phyloP scores from a whole-genome alignment of 2,888 invertebrate genomes.

The Leucania comma region DNA sequence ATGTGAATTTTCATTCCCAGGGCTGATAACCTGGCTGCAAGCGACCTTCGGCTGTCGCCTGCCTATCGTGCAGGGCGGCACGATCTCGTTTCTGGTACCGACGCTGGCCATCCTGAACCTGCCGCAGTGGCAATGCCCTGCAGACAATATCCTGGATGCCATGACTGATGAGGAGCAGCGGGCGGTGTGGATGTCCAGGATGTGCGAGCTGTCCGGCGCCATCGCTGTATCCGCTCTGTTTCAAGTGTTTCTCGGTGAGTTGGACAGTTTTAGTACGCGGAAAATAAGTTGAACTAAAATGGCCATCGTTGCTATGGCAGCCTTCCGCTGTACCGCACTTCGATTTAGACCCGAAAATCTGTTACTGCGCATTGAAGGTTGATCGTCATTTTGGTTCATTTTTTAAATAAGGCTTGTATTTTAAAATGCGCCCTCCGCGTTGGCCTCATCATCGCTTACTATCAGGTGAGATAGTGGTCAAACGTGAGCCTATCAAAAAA shows the following conservation, averaged over 20 bases:
- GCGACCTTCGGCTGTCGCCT: slow-evolving; percentile 94
- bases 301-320: no score
- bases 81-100: slow-evolving; percentile 95
- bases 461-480: no score
- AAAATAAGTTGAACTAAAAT: no score
- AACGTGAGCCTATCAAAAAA: no score
- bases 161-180: slow-evolving; percentile 90
- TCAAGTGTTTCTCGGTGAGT: slow-evolving; percentile 93
- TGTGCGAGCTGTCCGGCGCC: slow-evolving; percentile 96
- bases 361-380: no score
- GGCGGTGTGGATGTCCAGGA: slow-evolving; percentile 93
- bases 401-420: no score
- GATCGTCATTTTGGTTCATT: no score
- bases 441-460: no score
- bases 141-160: slow-evolving; percentile 83
- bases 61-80: slow-evolving; percentile 95
- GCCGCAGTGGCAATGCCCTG: slow-evolving; percentile 94
- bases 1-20: slow-evolving; percentile 68
- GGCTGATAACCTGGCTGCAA: slow-evolving; percentile 94
- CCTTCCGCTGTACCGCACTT: no score
- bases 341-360: no score
- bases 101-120: slow-evolving; percentile 94
- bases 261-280: no score
- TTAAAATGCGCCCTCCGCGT: no score
- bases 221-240: slow-evolving; percentile 95